Evolutionary conservation across 2,113 vertebrate species (phyloP), one percentile per base, ranked within the genome.

Genomic region (Haliaeetus leucogaster): DNA sequence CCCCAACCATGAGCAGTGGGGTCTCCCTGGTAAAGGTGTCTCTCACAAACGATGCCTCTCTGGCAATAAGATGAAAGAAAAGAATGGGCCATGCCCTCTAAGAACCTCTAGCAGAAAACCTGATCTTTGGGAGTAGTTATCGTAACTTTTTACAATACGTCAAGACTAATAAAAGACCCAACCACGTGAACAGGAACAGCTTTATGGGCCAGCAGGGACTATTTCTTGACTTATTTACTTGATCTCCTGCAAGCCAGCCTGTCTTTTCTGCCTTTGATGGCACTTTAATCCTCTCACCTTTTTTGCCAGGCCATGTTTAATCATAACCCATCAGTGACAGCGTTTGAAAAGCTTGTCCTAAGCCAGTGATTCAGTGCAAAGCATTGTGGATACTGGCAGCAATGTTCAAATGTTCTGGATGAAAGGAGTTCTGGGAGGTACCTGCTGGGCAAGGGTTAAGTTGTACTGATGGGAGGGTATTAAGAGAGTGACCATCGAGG

Each of bases 1-100:
- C 9, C 26, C n/a, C 48, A 55, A 3, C 56, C 20, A 4, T 0
- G 2, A 38, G 11, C 1, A 0, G 7, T 23, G 20, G 5, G 19
- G 7, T 14, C 16, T 86, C 59, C 27, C 67, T 47, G 29, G 30
- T 30, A 27, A 47, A 74, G 34, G 9, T 25, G 4, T 36, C 42
- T 78, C 29, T 82, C 32, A 48, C 16, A 50, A 26, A 3, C 0
- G 3, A 8, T 70, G 16, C 40, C 34, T 91, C n/a, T 30, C 45
- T 89, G 65, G 56, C 34, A 86, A 12, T n/a, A 13, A 26, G 32
- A 42, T 71, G 48, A 55, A 87, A 72, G 56, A 59, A 67, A 7
- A 72, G 52, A 43, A 45, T 29, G 53, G 74, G 36, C 36, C 36
- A 11, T 65, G 67, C 27, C 47, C 56, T 58, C 25, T 48, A 32